Conservation (phyloP, 2,113 vertebrate genomes). For the Macheiramphus alcinus region DNA sequence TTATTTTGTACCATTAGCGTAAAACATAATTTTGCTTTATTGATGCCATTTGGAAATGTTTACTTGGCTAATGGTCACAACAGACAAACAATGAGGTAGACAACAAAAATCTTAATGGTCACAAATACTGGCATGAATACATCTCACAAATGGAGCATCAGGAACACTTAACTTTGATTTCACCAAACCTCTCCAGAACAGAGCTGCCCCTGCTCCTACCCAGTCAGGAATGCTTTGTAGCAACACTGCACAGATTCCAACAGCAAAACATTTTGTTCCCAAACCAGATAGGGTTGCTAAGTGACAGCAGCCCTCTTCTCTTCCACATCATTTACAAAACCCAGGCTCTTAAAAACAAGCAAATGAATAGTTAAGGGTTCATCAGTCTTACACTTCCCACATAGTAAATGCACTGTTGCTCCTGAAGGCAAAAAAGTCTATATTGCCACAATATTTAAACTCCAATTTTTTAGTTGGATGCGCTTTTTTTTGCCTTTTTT, state of each 20-base stretch:
- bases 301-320: conserved; percentile 51
- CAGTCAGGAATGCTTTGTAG: not conserved
- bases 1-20: conserved; percentile 1
- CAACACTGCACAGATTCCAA: conserved; percentile 6
- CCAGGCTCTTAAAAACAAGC: conserved; percentile 11
- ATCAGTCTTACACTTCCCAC: conserved; percentile 1
- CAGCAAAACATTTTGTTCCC: conserved; percentile 56
- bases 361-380: not conserved
- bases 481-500: too few relatives aligned
- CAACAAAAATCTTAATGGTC: conserved; percentile 1
- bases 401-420: not conserved
- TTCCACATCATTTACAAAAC: conserved; percentile 44
- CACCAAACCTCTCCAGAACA: not conserved
- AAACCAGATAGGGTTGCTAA: conserved; percentile 57
- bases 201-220: not conserved
- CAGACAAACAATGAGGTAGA: not conserved
- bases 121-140: not conserved
- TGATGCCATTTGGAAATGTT: not conserved
- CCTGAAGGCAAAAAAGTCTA: not conserved
- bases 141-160: not conserved
- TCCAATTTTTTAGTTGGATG: not conserved
- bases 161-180: not conserved
- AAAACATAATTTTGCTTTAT: not conserved
- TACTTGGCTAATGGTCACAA: not conserved
- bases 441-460: not conserved